These are phyloP conservation scores for Bibio marci DNA, from an alignment of 2,888 invertebrate species.

Conservation along the genomic window DNA sequence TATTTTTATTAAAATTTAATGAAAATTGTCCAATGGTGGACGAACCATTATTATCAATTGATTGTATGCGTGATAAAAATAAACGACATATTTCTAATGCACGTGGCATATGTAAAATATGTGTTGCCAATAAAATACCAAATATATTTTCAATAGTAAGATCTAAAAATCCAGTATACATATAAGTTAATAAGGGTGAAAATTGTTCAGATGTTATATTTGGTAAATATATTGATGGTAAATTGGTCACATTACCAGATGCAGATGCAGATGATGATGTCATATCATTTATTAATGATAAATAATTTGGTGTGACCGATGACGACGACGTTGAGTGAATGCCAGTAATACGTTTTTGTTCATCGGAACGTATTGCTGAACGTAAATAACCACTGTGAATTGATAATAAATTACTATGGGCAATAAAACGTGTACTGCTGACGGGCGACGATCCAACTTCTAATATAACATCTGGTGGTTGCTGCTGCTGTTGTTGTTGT, in stretches of 20 bases:
- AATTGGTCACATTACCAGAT: no score
- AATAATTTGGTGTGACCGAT: background rate
- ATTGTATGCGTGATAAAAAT: constrained; percentile 38
- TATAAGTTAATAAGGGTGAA: constrained; percentile 49
- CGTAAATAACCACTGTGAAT: constrained; percentile 56
- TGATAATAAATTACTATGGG: constrained; percentile 44
- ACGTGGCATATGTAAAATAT: constrained; percentile 54
- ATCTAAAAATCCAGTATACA: constrained; percentile 58
- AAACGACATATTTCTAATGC: constrained; percentile 50
- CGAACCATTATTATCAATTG: constrained; percentile 10
- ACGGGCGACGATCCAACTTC: constrained; percentile 41
- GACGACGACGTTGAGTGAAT: no score
- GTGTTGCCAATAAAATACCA: constrained; percentile 50
- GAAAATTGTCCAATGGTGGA: constrained; percentile 6
- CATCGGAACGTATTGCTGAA: constrained; percentile 36
- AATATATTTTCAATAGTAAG: constrained; percentile 52
- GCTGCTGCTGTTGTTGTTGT: constrained; percentile 9
- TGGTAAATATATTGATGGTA: constrained; percentile 23
- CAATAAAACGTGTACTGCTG: constrained; percentile 45
- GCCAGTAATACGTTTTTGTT: constrained; percentile 13
- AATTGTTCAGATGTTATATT: constrained; percentile 44
- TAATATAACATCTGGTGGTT: constrained; percentile 42
- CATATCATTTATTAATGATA: constrained; percentile 2
- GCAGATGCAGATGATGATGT: background rate
- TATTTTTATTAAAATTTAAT: constrained; percentile 17